Evolutionary conservation across 1,140 invertebrate genomes (phyloP).

Genomic region (Drosophila sulfurigaster): DNA sequence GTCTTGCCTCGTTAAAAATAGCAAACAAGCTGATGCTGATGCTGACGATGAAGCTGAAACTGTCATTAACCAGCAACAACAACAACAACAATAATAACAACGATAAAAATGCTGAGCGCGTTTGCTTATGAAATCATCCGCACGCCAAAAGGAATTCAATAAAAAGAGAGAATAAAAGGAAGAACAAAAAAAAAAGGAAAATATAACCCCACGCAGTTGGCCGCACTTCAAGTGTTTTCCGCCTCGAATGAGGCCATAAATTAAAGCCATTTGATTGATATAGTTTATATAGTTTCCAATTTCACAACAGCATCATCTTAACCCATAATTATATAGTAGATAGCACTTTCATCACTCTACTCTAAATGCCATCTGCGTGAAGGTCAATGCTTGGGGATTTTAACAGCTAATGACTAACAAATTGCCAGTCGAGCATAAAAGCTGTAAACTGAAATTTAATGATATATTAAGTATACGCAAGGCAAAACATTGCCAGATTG

Average conservation of each 20-base stretch:
- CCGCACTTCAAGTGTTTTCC: neutral
- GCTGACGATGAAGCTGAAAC: slow-evolving; percentile 20
- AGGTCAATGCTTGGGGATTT: too few relatives aligned
- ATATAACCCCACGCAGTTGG: neutral
- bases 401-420: too few relatives aligned
- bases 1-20: slow-evolving; percentile 61
- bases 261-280: neutral
- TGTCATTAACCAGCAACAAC: slow-evolving; percentile 61
- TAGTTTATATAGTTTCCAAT: neutral
- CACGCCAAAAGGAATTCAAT: slow-evolving; percentile 20
- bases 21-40: slow-evolving; percentile 20
- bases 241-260: neutral
- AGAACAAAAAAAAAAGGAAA: too few relatives aligned
- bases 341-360: neutral
- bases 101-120: neutral
- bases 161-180: neutral
- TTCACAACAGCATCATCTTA: neutral
- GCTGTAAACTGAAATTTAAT: too few relatives aligned
- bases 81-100: neutral
- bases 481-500: too few relatives aligned
- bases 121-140: slow-evolving; percentile 32
- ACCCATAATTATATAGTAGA: neutral
- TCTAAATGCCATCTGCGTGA: too few relatives aligned
- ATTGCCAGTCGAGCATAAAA: too few relatives aligned
- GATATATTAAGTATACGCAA: too few relatives aligned